A percentile compares a stretch with the other conserved stretches of the same genome.
These are phyloP conservation scores for Lepas anatifera DNA, from an alignment of 2,888 invertebrate genomes.

Conservation along the genomic window DNA sequence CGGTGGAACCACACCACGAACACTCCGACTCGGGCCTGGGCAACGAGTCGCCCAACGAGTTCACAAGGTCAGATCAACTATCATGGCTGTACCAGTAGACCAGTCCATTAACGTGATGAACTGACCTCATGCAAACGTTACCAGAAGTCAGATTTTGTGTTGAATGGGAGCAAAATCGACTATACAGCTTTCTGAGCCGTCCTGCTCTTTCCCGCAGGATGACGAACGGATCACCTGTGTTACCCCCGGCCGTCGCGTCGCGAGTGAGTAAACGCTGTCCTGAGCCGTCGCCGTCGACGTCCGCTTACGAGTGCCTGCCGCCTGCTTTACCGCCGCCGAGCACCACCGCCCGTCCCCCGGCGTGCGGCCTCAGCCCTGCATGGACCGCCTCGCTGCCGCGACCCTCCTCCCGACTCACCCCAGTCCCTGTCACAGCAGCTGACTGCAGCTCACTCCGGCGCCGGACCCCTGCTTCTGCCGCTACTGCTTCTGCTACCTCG, in stretches of 20 bases:
- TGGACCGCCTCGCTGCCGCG: constrained; percentile 1
- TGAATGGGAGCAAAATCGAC: too few relatives aligned
- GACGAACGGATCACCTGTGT: neutral
- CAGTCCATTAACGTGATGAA: too few relatives aligned
- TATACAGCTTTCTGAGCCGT: too few relatives aligned
- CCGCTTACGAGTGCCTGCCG: neutral
- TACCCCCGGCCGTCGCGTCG: neutral
- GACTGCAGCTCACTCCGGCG: too few relatives aligned
- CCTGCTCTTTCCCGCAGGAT: neutral
- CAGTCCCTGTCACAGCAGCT: too few relatives aligned
- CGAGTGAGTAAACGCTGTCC: neutral
- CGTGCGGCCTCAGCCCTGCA: neutral
- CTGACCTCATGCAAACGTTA: too few relatives aligned
- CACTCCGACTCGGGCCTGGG: constrained; percentile 13
- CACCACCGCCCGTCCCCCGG: neutral
- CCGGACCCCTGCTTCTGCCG: too few relatives aligned
- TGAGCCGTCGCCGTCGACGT: neutral
- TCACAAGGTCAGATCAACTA: neutral
- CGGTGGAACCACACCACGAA: neutral
- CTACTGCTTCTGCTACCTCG: too few relatives aligned
- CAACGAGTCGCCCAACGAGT: constrained; percentile 10
- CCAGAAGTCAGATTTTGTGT: too few relatives aligned
- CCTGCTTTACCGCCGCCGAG: neutral
- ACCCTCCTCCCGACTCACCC: too few relatives aligned
- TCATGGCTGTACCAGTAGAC: too few relatives aligned